Percentiles rank a stretch among this genome's conserved stretches.
Conservation (phyloP, 1,140 invertebrate species). For the Eubasilissa regina region DNA sequence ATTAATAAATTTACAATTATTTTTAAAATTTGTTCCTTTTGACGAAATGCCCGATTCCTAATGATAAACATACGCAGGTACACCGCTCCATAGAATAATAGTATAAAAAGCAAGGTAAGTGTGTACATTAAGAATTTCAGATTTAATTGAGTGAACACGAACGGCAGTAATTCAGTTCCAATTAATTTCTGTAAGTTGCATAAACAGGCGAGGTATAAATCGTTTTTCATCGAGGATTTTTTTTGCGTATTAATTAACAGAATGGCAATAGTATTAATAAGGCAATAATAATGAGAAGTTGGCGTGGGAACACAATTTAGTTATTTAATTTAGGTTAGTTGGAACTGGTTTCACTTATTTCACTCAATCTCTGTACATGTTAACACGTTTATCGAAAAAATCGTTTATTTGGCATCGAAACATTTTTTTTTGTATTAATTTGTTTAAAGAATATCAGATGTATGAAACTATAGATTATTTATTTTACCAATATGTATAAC, state of each 20-base stretch:
- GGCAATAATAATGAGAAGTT: constrained; percentile 8
- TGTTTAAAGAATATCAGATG: too few relatives aligned
- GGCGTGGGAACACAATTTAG: neutral
- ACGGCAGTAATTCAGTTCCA: constrained; percentile 45
- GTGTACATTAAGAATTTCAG: constrained; percentile 11
- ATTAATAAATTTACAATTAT: neutral
- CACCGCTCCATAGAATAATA: neutral
- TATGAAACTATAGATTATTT: too few relatives aligned
- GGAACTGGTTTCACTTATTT: too few relatives aligned
- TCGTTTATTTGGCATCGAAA: too few relatives aligned
- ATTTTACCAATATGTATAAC: too few relatives aligned
- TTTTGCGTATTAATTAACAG: constrained; percentile 43
- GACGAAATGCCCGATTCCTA: neutral
- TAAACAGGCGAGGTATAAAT: constrained; percentile 42
- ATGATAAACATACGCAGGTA: neutral
- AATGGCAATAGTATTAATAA: neutral
- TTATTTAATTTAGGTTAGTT: neutral
- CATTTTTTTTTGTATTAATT: too few relatives aligned
- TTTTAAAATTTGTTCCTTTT: neutral
- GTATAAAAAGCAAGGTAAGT: neutral
- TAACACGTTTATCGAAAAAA: too few relatives aligned
- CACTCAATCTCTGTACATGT: too few relatives aligned
- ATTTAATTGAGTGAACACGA: constrained; percentile 54
- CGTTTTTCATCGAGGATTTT: constrained; percentile 47
- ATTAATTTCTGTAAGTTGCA: constrained; percentile 57